phyloP scores from a whole-genome alignment of 2,113 vertebrate genomes.

The Astur gentilis region DNA sequence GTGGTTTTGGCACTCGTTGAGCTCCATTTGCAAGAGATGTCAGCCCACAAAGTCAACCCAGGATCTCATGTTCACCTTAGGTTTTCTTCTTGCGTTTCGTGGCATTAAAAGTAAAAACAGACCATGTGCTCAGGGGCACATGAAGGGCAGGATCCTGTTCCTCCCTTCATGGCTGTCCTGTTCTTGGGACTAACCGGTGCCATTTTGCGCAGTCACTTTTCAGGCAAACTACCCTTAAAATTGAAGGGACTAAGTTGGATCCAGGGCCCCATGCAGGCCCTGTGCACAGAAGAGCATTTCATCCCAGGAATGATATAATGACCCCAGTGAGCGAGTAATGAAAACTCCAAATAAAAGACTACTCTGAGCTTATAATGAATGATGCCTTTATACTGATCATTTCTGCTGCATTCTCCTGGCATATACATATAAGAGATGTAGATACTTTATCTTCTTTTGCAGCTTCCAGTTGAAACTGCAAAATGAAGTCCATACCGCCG shows the following conservation, averaged over 20 bases:
- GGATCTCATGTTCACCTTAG: background rate
- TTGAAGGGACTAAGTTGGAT: background rate
- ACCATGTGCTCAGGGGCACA: background rate
- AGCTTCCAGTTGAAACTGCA: slow-evolving; percentile 14
- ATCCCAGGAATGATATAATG: background rate
- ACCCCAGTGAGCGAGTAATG: background rate
- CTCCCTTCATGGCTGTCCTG: background rate
- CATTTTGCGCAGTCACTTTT: background rate
- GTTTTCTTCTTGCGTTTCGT: background rate
- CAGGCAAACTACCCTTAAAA: background rate
- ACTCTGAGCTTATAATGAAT: background rate
- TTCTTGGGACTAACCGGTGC: accelerated
- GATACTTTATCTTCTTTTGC: background rate
- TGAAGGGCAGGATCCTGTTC: background rate
- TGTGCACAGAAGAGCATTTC: background rate
- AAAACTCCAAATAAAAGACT: background rate
- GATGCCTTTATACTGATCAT: background rate
- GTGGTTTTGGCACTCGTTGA: background rate
- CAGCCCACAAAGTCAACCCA: background rate
- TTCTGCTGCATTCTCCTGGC: background rate
- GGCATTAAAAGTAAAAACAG: background rate
- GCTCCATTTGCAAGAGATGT: accelerated
- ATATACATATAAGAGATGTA: background rate
- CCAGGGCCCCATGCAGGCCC: background rate
- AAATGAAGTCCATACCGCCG: background rate